Base-by-base conservation (phyloP, 2,888 invertebrate species). In the Punctoribates punctum region DNA sequence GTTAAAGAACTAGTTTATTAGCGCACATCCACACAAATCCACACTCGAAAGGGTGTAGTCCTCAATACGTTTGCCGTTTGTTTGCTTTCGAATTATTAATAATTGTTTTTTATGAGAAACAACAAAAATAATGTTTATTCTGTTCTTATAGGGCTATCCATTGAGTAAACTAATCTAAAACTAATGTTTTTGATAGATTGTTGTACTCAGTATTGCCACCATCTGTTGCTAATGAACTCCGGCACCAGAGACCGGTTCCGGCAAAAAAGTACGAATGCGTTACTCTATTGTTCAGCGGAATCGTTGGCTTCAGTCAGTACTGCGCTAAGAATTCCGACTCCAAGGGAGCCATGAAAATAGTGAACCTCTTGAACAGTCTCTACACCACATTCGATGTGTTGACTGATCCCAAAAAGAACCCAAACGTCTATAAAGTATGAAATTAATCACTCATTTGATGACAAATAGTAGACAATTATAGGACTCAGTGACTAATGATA, bases 291-390 rank as follows among this genome's bases (percentile, higher is more conserved):
- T 96, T 96, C 86, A 95, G 95, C 67, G 96, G 96, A 65, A 91
- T 93, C 81, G 94, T 95, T 15, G 95, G 94, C 57, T 96, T 96
- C 82, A 81, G 91, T 29, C 90, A 92, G 81, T 94, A 94, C 83
- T 96, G 96, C 83, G 92, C 94, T 1, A 88, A 89, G 62, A 90
- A 96, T 84, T 92, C 95, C 0, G 96, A 96, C 84, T 91, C 94
- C 8, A 90, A 90, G 80, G 95, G 95, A 0, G 96, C 95, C 65
- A 96, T 96, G 93, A 94, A 94, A 86, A 96, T 96, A 79, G 96
- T 96, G 11, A 89, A 91, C 84, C 91, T 96, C 89, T 88, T 96
- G 73, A 96, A 96, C 84, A 90, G 92, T 83, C 87, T 96, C 79
- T 96, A 96, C 84, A 96, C 94, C 0, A 91, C 94, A 4, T 96